A percentile compares a stretch with the other conserved stretches of the same genome.
Evolutionary conservation across 1,140 invertebrate genomes (phyloP).

Genomic region (Cotesia chilonis): DNA sequence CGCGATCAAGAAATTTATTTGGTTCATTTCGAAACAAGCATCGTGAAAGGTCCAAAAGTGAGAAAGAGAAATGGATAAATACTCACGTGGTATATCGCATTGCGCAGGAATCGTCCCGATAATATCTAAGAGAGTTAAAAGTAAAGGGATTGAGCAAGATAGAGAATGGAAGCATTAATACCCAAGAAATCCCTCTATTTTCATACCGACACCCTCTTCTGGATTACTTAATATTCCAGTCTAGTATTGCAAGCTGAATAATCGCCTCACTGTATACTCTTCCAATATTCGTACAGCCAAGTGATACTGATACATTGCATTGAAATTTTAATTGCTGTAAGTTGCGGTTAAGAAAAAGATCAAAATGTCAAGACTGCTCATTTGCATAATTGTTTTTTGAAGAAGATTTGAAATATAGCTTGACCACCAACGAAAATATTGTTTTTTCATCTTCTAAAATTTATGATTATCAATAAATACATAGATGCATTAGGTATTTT

Average conservation of each 20-base stretch:
- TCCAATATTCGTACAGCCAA: background rate
- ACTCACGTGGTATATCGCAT: conserved; percentile 6
- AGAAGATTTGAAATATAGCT: too few species aligned
- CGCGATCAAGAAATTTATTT: conserved; percentile 51
- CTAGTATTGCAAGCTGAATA: conserved; percentile 44
- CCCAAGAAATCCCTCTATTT: conserved; percentile 45
- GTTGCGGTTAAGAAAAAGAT: background rate
- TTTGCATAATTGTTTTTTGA: too few species aligned
- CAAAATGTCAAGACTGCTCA: too few species aligned
- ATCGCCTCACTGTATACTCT: conserved; percentile 33
- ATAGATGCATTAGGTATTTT: too few species aligned
- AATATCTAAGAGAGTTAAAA: background rate
- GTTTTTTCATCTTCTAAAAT: too few species aligned
- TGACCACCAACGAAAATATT: too few species aligned
- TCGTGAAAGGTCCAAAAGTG: conserved; percentile 15
- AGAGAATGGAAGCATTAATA: conserved; percentile 13
- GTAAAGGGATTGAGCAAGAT: background rate
- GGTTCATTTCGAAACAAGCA: conserved; percentile 48
- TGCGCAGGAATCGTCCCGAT: background rate
- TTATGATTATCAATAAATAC: too few species aligned
- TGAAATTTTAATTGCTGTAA: conserved; percentile 31
- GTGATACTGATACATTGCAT: conserved; percentile 9
- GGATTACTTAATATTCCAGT: conserved; percentile 53
- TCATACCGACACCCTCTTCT: conserved; percentile 45
- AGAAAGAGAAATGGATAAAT: background rate